Evolutionary conservation across 2,888 invertebrate species (phyloP).

Genomic region (Scotopteryx bipunctaria): DNA sequence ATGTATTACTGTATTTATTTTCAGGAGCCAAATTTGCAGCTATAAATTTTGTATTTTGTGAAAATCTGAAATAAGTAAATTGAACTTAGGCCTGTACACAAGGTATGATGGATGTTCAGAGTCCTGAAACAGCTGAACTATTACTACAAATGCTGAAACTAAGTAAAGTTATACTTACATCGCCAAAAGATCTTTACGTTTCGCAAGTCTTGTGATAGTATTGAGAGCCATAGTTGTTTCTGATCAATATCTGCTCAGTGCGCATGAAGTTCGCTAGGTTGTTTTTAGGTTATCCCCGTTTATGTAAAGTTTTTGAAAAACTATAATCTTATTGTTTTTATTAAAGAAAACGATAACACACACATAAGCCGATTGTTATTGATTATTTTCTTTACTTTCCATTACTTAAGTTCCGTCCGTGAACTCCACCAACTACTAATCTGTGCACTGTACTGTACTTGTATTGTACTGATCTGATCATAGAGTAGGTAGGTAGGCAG

Average conservation of each 20-base stretch:
- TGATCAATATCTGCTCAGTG: background rate
- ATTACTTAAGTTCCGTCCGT: too few species aligned
- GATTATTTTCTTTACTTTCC: too few species aligned
- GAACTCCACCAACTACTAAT: too few species aligned
- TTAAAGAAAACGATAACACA: too few species aligned
- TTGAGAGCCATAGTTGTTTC: slow-evolving; percentile 51
- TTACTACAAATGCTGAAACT: too few species aligned
- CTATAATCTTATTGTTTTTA: background rate
- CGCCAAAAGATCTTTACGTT: slow-evolving; percentile 52
- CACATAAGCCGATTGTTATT: too few species aligned
- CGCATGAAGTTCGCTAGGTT: slow-evolving; percentile 12
- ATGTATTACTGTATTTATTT: slow-evolving; percentile 35
- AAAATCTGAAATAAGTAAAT: slow-evolving; percentile 45
- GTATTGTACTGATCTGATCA: too few species aligned
- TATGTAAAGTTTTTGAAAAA: background rate
- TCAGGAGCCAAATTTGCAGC: slow-evolving; percentile 29
- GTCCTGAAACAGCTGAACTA: too few species aligned
- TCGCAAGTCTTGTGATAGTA: slow-evolving; percentile 46
- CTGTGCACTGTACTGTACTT: too few species aligned
- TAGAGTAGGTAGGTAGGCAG: too few species aligned
- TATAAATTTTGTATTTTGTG: slow-evolving; percentile 45
- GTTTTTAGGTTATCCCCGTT: slow-evolving; percentile 23
- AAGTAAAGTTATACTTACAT: slow-evolving; percentile 54
- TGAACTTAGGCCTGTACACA: too few species aligned
- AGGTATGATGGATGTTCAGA: too few species aligned